A percentile compares a stretch with the other conserved stretches of the same genome.
These are phyloP conservation scores for Drusus annulatus DNA, from an alignment of 1,140 invertebrate species.

Conservation along the genomic window DNA sequence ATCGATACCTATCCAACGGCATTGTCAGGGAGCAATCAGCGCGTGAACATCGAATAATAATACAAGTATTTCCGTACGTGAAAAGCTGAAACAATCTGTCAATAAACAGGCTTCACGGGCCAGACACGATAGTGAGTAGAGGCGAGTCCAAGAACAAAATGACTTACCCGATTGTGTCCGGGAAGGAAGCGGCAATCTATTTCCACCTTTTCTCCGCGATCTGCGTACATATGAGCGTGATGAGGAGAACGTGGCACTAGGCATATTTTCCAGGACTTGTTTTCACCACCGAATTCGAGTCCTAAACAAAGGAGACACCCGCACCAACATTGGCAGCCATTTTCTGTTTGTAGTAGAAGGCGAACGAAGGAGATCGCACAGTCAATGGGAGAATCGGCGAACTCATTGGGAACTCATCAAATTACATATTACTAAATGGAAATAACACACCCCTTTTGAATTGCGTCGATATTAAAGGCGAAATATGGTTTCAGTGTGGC, in stretches of 20 bases:
- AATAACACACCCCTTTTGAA: conserved; percentile 32
- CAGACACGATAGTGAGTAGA: conserved; percentile 39
- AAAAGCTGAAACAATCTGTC: conserved; percentile 44
- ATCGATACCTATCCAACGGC: conserved; percentile 37
- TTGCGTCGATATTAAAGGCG: conserved; percentile 38
- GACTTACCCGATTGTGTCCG: conserved; percentile 54
- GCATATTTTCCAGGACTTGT: conserved; percentile 80
- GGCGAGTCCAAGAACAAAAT: conserved; percentile 47
- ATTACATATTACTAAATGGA: conserved; percentile 21
- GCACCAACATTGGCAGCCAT: conserved; percentile 77
- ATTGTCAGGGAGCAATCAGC: conserved; percentile 31
- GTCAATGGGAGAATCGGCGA: conserved; percentile 64
- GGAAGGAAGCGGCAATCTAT: conserved; percentile 72
- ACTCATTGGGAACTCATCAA: conserved; percentile 53
- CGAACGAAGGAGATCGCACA: conserved; percentile 65
- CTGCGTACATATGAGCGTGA: conserved; percentile 88
- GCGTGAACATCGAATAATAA: conserved; percentile 29
- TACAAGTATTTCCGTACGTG: background rate
- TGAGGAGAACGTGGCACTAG: conserved; percentile 90
- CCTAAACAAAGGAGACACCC: conserved; percentile 79
- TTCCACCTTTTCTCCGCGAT: conserved; percentile 88
- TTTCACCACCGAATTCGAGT: conserved; percentile 69
- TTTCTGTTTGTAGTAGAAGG: conserved; percentile 74
- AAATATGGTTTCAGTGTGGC: conserved; percentile 50
- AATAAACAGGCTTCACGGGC: conserved; percentile 47